phyloP scores from a whole-genome alignment of 2,113 vertebrate genomes.

The Bungarus multicinctus region DNA sequence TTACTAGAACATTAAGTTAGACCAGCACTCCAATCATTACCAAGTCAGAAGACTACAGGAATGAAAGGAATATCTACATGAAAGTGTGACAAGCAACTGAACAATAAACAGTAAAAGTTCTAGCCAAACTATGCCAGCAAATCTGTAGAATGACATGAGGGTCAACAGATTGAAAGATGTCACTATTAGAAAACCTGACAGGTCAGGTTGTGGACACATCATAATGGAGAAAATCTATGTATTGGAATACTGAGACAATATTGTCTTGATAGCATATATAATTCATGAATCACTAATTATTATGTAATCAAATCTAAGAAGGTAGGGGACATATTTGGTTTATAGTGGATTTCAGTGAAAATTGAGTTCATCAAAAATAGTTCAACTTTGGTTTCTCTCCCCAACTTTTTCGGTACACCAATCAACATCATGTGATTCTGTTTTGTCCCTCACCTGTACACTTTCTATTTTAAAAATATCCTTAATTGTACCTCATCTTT shows the following conservation, averaged over 20 bases:
- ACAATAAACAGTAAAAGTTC: neutral
- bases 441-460: neutral
- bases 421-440: neutral
- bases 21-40: neutral
- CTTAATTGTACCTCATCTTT: neutral
- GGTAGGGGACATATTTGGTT: neutral
- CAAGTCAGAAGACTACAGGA: neutral
- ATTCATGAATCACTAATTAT: neutral
- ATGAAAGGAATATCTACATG: neutral
- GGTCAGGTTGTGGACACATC: neutral
- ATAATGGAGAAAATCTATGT: neutral
- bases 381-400: neutral
- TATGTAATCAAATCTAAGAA: neutral
- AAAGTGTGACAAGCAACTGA: neutral
- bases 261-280: neutral
- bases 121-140: neutral
- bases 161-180: neutral
- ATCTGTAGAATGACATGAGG: neutral
- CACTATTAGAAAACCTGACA: neutral
- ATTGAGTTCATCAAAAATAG: neutral
- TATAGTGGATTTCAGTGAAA: neutral
- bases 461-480: neutral
- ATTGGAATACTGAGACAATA: neutral
- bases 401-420: neutral
- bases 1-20: neutral